These are phyloP conservation scores for Pseudocheirus occidentalis DNA, from an alignment of 2,797 vertebrate species.

Conservation along the genomic window DNA sequence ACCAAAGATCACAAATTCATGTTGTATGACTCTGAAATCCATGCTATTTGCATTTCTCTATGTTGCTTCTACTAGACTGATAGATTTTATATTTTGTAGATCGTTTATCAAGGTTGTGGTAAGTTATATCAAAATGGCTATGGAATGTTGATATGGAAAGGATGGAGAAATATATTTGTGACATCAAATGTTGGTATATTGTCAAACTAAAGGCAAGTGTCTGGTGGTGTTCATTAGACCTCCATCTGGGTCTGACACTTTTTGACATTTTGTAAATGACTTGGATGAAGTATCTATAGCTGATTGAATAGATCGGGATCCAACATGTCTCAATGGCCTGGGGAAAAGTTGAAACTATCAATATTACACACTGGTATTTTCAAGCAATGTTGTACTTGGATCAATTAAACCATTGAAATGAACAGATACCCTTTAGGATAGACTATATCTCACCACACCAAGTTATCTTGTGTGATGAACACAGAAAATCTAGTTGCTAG, in stretches of 20 bases:
- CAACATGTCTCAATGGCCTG: background rate
- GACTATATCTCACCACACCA: background rate
- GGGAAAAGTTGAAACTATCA: background rate
- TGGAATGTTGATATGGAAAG: too few relatives aligned
- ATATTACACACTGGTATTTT: background rate
- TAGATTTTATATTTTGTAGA: too few relatives aligned
- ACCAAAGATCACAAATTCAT: too few relatives aligned
- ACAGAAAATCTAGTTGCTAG: background rate
- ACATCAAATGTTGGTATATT: background rate
- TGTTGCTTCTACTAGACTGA: too few relatives aligned
- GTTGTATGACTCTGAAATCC: too few relatives aligned
- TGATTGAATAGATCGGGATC: background rate
- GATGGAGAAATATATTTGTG: too few relatives aligned
- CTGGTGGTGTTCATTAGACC: too few relatives aligned
- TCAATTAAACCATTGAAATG: background rate
- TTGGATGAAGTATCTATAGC: background rate
- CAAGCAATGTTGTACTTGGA: background rate
- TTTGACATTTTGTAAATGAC: background rate
- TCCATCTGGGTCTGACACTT: background rate
- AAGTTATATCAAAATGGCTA: too few relatives aligned
- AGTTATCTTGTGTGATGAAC: background rate
- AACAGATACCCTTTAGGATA: background rate
- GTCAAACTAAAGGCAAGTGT: too few relatives aligned
- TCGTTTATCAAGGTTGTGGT: too few relatives aligned
- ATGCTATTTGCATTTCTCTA: too few relatives aligned